These are phyloP conservation scores for Sarcoramphus papa DNA, from an alignment of 2,797 vertebrate genomes.

Conservation along the genomic window DNA sequence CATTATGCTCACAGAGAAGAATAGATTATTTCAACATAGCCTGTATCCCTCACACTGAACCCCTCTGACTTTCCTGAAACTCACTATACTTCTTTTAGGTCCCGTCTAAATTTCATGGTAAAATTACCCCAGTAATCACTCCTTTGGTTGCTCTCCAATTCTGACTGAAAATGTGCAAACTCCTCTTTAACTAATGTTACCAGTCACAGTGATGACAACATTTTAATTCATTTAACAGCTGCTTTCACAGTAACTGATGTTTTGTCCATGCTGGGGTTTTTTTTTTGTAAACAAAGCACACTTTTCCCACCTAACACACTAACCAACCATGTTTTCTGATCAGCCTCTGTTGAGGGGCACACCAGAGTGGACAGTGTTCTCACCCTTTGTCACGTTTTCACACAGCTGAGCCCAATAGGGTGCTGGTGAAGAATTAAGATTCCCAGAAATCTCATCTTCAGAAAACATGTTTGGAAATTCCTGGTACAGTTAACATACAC, in stretches of 20 bases:
- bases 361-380: background rate
- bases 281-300: background rate
- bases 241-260: background rate
- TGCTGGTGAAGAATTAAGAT: background rate
- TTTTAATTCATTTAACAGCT: background rate
- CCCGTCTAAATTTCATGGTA: background rate
- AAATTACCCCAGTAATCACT: background rate
- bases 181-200: background rate
- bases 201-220: background rate
- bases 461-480: background rate
- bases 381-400: background rate
- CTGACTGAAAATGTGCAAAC: background rate
- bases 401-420: background rate
- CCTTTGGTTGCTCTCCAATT: background rate
- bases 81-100: background rate
- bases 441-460: background rate
- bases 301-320: background rate
- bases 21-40: background rate
- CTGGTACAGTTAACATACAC: background rate
- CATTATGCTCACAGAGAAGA: background rate
- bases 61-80: background rate
- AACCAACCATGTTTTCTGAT: background rate
- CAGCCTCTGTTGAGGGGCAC: background rate
- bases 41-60: background rate
- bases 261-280: background rate